Conservation (phyloP, 2,113 vertebrate genomes). For the Acanthisitta chloris region DNA sequence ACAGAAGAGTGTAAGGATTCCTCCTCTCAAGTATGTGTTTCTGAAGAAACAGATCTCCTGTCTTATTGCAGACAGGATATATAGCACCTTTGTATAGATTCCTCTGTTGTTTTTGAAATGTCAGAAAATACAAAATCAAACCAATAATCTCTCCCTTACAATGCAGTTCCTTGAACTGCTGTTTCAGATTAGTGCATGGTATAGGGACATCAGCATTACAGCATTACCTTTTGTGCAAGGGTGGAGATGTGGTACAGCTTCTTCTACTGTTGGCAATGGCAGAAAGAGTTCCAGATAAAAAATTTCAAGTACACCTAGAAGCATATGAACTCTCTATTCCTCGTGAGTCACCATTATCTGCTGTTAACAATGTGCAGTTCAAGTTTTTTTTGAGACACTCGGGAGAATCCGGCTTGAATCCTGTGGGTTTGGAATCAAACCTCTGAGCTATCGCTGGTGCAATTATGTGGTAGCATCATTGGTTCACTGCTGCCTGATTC, state of each 20-base stretch:
- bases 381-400: conserved; percentile 72
- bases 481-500: conserved; percentile 76
- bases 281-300: conserved; percentile 1
- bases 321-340: neutral
- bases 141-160: neutral
- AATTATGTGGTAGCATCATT: conserved; percentile 69
- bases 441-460: conserved; percentile 84
- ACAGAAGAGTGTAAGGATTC: conserved; percentile 26
- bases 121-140: conserved; percentile 21
- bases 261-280: neutral
- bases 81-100: conserved; percentile 67
- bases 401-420: conserved; percentile 26
- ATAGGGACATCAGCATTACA: neutral
- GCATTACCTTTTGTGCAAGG: neutral
- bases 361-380: conserved; percentile 24
- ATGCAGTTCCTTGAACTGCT: neutral
- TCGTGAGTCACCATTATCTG: neutral
- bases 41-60: neutral
- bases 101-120: neutral
- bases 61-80: conserved; percentile 3
- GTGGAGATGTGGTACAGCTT: neutral
- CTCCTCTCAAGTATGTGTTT: conserved; percentile 30
- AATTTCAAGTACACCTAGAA: conserved; percentile 66
- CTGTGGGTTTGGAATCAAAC: conserved; percentile 74
- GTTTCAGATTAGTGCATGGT: conserved; percentile 14